These are phyloP conservation scores for Bursaphelenchus mucronatus DNA, from an alignment of 1,140 invertebrate genomes.

Conservation along the genomic window DNA sequence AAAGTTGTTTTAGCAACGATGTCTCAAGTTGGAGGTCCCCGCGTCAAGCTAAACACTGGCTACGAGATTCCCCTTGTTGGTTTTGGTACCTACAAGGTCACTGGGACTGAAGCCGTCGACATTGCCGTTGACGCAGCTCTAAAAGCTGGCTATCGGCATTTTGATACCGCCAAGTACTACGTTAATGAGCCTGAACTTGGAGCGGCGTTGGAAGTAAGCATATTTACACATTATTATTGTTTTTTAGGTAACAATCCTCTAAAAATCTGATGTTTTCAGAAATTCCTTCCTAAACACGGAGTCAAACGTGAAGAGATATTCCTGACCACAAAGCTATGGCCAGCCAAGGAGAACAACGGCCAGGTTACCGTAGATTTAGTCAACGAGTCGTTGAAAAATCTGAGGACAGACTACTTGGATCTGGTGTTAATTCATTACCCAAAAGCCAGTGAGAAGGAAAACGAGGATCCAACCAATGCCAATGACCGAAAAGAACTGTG, in stretches of 20 bases:
- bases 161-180: slow-evolving; percentile 49
- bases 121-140: slow-evolving; percentile 42
- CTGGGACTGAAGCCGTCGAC: slow-evolving; percentile 30
- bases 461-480: slow-evolving; percentile 42
- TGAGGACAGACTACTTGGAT: slow-evolving; percentile 27
- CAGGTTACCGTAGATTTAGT: slow-evolving; percentile 13
- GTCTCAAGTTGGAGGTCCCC: too few relatives aligned
- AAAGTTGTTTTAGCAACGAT: too few relatives aligned
- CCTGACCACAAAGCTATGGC: slow-evolving; percentile 21
- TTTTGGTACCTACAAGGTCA: slow-evolving; percentile 39
- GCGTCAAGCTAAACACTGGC: slow-evolving; percentile 30
- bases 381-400: slow-evolving; percentile 22
- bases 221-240: slow-evolving; percentile 14
- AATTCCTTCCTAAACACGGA: slow-evolving; percentile 23
- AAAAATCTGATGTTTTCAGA: slow-evolving; percentile 10
- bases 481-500: slow-evolving; percentile 30
- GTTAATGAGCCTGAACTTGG: slow-evolving; percentile 41
- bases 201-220: slow-evolving; percentile 34
- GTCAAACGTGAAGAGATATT: slow-evolving; percentile 26
- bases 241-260: background rate
- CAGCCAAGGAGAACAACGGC: background rate
- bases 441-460: slow-evolving; percentile 31
- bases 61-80: slow-evolving; percentile 43
- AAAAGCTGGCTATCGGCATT: slow-evolving; percentile 34
- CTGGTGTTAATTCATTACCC: slow-evolving; percentile 47